Conservation (phyloP, 1,140 invertebrate species). For the Zaprionus kolodkinae region DNA sequence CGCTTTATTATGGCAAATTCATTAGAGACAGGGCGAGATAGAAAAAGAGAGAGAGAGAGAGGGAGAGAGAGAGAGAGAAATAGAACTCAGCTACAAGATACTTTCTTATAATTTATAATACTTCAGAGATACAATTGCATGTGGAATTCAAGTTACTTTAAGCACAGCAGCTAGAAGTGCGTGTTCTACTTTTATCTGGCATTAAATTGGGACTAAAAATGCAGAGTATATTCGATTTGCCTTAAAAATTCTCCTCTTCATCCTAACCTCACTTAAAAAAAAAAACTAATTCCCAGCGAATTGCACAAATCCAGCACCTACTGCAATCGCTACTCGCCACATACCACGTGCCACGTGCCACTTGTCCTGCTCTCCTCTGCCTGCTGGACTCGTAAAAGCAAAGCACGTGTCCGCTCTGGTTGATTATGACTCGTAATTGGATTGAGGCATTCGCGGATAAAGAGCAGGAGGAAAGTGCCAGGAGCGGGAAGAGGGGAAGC, state of each 20-base stretch:
- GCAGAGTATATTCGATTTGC: too few species aligned
- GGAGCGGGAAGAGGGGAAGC: not conserved
- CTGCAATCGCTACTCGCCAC: slow-evolving; percentile 3
- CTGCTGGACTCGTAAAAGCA: slow-evolving; percentile 20
- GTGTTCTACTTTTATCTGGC: not conserved
- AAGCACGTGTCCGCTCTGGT: slow-evolving; percentile 31
- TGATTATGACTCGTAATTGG: slow-evolving; percentile 42
- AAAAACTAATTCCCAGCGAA: slow-evolving; percentile 19
- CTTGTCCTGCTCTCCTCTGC: not conserved
- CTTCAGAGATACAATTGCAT: not conserved
- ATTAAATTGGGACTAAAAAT: too few species aligned
- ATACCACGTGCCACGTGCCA: not conserved
- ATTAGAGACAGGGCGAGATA: not conserved
- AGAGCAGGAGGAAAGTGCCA: not conserved
- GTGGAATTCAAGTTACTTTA: not conserved
- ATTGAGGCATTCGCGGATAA: slow-evolving; percentile 23
- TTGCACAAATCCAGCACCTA: slow-evolving; percentile 15
- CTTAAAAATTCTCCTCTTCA: too few species aligned
- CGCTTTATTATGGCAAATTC: not conserved
- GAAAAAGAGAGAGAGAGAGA: too few species aligned
- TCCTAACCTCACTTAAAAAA: not conserved
- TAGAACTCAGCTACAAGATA: not conserved
- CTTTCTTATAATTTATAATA: not conserved
- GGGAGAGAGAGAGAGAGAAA: not conserved
- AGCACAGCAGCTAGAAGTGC: not conserved